Evolutionary conservation across 35 echinoderm and acorn worm species (phyloP).

Genomic region (Nesometra sesokonis): DNA sequence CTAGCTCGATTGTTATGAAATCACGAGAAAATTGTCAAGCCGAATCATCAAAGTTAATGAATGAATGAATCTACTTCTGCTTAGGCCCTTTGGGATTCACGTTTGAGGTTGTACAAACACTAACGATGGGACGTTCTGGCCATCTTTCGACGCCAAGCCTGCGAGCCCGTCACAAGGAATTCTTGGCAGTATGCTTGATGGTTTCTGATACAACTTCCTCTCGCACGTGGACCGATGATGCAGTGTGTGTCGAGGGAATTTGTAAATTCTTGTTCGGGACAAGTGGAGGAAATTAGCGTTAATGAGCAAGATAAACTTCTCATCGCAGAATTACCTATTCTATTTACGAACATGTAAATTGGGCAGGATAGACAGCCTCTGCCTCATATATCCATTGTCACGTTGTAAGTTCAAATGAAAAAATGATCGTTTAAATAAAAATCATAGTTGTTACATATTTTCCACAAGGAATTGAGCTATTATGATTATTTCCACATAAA

Average conservation of each 20-base stretch:
- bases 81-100: not conserved
- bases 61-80: not conserved
- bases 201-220: not conserved
- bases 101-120: not conserved
- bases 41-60: not conserved
- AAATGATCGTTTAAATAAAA: too few relatives aligned
- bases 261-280: not conserved
- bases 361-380: not conserved
- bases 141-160: not conserved
- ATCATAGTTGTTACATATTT: too few relatives aligned
- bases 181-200: not conserved
- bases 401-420: too few relatives aligned
- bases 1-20: not conserved
- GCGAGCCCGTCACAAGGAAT: not conserved
- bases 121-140: not conserved
- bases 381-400: too few relatives aligned
- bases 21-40: not conserved
- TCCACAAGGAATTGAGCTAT: too few relatives aligned
- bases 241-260: not conserved
- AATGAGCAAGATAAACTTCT: not conserved
- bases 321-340: not conserved
- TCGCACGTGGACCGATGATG: not conserved
- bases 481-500: too few relatives aligned
- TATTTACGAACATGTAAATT: not conserved
- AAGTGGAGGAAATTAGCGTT: not conserved